Evolutionary conservation across 2,113 vertebrate species (phyloP).

Genomic region (Sarotherodon lohbergeri): DNA sequence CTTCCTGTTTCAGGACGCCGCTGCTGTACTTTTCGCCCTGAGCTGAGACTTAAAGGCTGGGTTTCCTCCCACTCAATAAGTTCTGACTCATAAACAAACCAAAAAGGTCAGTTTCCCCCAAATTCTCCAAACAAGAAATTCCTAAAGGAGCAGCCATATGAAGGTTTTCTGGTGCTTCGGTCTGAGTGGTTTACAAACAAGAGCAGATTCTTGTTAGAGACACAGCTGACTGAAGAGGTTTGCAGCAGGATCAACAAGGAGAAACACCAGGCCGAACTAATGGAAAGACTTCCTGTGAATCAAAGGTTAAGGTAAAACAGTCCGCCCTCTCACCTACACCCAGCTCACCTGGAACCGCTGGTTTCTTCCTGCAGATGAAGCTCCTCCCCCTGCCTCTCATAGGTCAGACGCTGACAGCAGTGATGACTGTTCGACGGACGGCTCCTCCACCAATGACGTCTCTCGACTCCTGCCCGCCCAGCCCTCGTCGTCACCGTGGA

Average conservation of each 20-base stretch:
- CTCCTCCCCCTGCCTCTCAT: slow-evolving; percentile 15
- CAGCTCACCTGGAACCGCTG: neutral
- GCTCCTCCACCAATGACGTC: slow-evolving; percentile 34
- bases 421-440: slow-evolving; percentile 29
- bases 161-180: neutral
- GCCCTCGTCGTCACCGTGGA: neutral
- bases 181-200: neutral
- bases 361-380: neutral
- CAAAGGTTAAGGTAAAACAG: neutral
- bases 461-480: slow-evolving; percentile 33
- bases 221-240: neutral
- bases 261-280: neutral
- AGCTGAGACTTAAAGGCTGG: neutral
- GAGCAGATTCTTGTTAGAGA: neutral
- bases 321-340: neutral
- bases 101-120: neutral
- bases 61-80: neutral
- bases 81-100: neutral
- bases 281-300: neutral
- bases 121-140: neutral
- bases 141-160: neutral
- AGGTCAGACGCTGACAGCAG: slow-evolving; percentile 21
- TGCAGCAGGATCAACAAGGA: too few species aligned
- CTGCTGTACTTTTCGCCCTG: neutral
- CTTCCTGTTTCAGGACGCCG: neutral